Conservation (phyloP, 2,888 invertebrate species). For the Andrena minutula region DNA sequence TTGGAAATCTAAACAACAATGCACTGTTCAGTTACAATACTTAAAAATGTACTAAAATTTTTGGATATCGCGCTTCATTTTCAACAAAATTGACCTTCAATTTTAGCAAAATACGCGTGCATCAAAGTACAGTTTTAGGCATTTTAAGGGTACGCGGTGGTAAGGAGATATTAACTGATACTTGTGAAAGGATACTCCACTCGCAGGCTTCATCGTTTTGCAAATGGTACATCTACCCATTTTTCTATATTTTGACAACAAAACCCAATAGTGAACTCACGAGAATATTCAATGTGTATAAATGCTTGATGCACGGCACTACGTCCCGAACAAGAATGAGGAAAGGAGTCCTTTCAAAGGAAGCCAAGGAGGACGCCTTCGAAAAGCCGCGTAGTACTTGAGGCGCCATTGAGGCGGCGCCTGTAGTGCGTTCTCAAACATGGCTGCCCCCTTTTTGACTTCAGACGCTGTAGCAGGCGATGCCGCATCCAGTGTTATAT, state of each 20-base stretch:
- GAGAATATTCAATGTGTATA: too few relatives aligned
- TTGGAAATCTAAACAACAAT: conserved; percentile 9
- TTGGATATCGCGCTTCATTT: neutral
- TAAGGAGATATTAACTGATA: neutral
- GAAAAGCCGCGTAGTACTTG: neutral
- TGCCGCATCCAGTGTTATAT: neutral
- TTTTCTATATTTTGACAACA: neutral
- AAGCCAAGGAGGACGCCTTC: neutral
- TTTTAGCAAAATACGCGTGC: neutral
- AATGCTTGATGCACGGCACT: too few relatives aligned
- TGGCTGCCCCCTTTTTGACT: neutral
- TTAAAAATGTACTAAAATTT: neutral
- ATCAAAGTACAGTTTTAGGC: neutral
- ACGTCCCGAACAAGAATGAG: too few relatives aligned
- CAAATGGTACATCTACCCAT: neutral
- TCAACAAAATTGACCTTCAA: neutral
- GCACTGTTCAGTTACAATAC: neutral
- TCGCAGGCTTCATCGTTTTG: neutral
- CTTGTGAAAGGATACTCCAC: conserved; percentile 1
- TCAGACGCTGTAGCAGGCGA: neutral
- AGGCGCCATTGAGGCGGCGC: neutral
- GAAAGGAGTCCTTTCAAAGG: neutral
- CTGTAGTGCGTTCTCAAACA: neutral
- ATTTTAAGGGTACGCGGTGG: too few relatives aligned
- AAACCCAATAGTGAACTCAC: neutral